These are phyloP conservation scores for Otus sunia DNA, from an alignment of 2,113 vertebrate genomes.

Conservation along the genomic window DNA sequence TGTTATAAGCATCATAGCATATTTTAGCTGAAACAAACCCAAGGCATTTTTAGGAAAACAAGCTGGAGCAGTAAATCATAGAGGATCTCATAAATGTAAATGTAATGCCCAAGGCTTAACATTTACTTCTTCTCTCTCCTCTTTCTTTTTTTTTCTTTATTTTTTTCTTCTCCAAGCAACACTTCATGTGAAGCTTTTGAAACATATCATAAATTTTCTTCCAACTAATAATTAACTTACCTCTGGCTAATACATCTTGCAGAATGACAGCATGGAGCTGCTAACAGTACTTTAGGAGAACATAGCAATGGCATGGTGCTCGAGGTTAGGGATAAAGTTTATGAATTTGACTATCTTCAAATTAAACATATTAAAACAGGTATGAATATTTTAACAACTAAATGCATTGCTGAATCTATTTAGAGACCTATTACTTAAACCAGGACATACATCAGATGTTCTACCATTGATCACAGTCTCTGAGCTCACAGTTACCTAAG, in stretches of 20 bases:
- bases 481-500: background rate
- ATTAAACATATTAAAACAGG: background rate
- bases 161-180: conserved; percentile 18
- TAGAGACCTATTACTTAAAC: background rate
- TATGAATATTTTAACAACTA: conserved; percentile 57
- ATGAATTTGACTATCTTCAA: background rate
- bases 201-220: conserved; percentile 26
- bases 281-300: background rate
- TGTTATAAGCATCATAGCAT: background rate
- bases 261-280: background rate
- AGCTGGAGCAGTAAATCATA: conserved; percentile 30
- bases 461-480: background rate
- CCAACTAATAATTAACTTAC: conserved; percentile 54
- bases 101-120: conserved; percentile 23
- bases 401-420: background rate
- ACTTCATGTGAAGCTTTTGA: conserved; percentile 14
- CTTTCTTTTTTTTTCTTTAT: background rate
- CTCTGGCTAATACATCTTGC: conserved; percentile 22
- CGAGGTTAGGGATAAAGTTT: background rate
- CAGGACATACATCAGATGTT: background rate
- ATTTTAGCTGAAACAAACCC: conserved; percentile 27
- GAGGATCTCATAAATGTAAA: conserved; percentile 55
- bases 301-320: conserved; percentile 5
- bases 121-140: conserved; percentile 2
- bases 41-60: conserved; percentile 48